Evolutionary conservation across 2,888 invertebrate genomes (phyloP), one percentile per base, ranked within the genome.

Genomic region (Caenorhabditis drosophilae): DNA sequence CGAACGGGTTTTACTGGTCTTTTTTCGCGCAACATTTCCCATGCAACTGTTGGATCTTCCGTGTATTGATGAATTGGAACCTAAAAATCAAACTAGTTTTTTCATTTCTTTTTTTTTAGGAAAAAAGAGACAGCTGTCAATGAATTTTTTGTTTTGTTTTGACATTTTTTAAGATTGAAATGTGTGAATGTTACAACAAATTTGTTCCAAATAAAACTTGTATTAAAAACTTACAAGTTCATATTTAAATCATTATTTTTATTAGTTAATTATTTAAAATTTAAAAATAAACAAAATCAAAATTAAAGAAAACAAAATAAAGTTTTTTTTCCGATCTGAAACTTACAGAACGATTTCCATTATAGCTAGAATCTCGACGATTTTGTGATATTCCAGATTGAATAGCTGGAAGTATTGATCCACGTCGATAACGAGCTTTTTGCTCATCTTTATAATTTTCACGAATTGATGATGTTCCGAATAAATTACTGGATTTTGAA

Each of bases 41-140:
- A 91, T 36, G 90, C 90, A 18, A 87, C 86, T 1, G 90, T 90
- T 12, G 91, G 90, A 84, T 90, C 88, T 54, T 86, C 84, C 15
- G 89, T 88, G 69, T 79, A 78, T 48, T 77, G 75, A 57, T 78
- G 76, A 12, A 73, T 61, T 34, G 71, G 51, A 15, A 79, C 63
- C 76, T 76, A 61, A 44, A 74, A 68, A 25, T 20, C 9, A 56
- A 20, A n/a, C 46, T n/a, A 2, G 4, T 23, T 47, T n/a, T 6
- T 27, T 27, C n/a, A 23, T 53, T 22, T 42, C 15, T 23, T 20
- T 40, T 40, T 20, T 40, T 40, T 6, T 2, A 40, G n/a, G n/a
- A n/a, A n/a, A n/a, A n/a, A n/a, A n/a, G n/a, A n/a, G n/a, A n/a
- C n/a, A n/a, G n/a, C n/a, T n/a, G n/a, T n/a, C n/a, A n/a, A n/a